Evolutionary conservation across 2,888 invertebrate species (phyloP).

Genomic region (Amaurobius ferox): DNA sequence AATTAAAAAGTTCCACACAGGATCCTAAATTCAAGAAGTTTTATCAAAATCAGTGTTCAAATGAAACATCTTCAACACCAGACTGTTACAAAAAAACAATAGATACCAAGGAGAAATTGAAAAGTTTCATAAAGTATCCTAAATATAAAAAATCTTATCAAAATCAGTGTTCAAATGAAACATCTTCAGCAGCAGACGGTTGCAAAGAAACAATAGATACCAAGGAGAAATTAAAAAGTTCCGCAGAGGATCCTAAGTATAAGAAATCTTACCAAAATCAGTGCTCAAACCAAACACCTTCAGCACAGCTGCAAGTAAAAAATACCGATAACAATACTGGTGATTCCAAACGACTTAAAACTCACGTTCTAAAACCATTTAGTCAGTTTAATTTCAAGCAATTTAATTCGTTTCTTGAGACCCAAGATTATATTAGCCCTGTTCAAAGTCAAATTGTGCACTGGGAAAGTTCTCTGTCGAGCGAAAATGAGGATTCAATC

Average conservation of each 20-base stretch:
- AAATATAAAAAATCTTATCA: too few species aligned
- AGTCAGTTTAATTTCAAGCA: conserved; percentile 47
- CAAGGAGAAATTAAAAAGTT: too few species aligned
- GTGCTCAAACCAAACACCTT: background rate
- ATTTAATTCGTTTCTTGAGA: conserved; percentile 29
- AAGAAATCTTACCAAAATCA: too few species aligned
- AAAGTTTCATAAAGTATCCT: too few species aligned
- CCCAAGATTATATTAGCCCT: conserved; percentile 12
- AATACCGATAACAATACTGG: background rate
- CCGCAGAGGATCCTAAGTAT: too few species aligned
- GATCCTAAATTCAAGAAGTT: background rate
- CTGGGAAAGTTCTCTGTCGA: conserved; percentile 40
- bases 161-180: too few species aligned
- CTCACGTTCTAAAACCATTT: background rate
- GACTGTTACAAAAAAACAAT: too few species aligned
- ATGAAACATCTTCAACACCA: background rate
- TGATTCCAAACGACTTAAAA: background rate
- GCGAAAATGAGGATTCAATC: background rate
- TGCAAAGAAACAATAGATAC: too few species aligned
- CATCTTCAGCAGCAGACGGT: background rate
- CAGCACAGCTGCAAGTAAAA: background rate
- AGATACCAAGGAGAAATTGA: too few species aligned
- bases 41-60: background rate
- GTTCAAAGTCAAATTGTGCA: conserved; percentile 58
- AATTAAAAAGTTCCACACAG: background rate